Evolutionary conservation across 1,140 invertebrate genomes (phyloP), one percentile per base, ranked within the genome.

Genomic region (Rhyacophila brunnea): DNA sequence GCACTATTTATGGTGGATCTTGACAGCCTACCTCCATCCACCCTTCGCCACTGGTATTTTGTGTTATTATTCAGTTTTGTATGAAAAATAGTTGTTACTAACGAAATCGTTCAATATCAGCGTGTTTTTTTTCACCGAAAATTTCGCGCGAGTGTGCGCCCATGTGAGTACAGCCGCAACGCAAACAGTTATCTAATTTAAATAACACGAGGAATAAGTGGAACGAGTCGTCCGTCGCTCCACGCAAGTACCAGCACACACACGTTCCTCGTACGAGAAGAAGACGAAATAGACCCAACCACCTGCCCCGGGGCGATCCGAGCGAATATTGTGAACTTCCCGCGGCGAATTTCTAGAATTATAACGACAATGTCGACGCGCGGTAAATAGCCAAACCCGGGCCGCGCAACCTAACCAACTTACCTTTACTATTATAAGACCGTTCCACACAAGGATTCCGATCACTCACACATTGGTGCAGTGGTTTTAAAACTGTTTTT

Each of bases 111-210:
- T n/a, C n/a, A n/a, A n/a, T n/a, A n/a, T n/a, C n/a, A n/a, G n/a
- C n/a, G n/a, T n/a, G n/a, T n/a, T n/a, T n/a, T n/a, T n/a, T n/a
- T 28, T 9, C 23, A 28, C 23, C 4, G 9, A 28, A 28, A 28
- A 28, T 5, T 28, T 28, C 23, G 23, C 23, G 3, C 4, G 23
- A 28, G 23, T 28, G 23, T 28, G 23, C 4, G 23, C 9, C 23
- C 4, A 28, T 9, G 23, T n/a, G n/a, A n/a, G 23, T 28, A 28
- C 23, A 3, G 23, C 4, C 23, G 4, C 23, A 28, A 28, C 58
- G 58, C 18, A 36, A 62, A 62, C 60, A 62, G 60, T 62, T 62
- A 62, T 57, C 60, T 62, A 62, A 62, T 62, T 62, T 62, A 62
- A 62, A 62, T 62, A 62, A 62, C 60, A 49, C 48, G 53, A 50